phyloP scores from a whole-genome alignment of 2,888 invertebrate genomes.

The Agriotes lineatus region DNA sequence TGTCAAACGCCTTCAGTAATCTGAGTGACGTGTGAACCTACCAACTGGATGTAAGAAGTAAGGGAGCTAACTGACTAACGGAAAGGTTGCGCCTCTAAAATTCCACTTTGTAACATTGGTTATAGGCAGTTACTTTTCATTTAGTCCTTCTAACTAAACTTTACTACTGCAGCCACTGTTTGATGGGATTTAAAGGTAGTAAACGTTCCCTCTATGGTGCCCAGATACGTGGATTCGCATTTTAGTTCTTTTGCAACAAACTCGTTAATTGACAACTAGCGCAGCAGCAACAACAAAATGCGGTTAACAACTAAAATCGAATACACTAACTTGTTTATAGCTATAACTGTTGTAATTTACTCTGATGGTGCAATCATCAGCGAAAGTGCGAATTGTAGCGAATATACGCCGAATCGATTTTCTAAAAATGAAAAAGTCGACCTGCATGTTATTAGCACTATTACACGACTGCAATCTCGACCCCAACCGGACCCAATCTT shows the following conservation, averaged over 20 bases:
- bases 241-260: not conserved
- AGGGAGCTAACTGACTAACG: conserved; percentile 1
- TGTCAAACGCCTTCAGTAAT: conserved; percentile 18
- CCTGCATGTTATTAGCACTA: too few relatives aligned
- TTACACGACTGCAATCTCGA: too few relatives aligned
- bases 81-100: conserved; percentile 10
- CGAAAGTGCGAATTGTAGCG: too few relatives aligned
- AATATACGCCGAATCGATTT: too few relatives aligned
- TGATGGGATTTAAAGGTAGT: conserved; percentile 26
- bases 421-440: too few relatives aligned
- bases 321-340: too few relatives aligned
- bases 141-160: conserved; percentile 22
- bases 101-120: conserved; percentile 20
- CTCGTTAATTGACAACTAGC: too few relatives aligned
- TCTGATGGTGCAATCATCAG: too few relatives aligned
- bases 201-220: conserved; percentile 14
- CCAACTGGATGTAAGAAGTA: conserved; percentile 23
- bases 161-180: conserved; percentile 18
- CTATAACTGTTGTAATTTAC: too few relatives aligned
- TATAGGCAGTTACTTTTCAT: conserved; percentile 31
- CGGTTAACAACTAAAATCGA: too few relatives aligned
- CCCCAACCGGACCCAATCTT: too few relatives aligned
- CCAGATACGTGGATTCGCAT: not conserved
- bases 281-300: too few relatives aligned
- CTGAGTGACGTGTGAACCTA: conserved; percentile 34